Percentiles rank a stretch among this genome's conserved stretches.
phyloP scores from a whole-genome alignment of 2,113 vertebrate species.

The Trogon surrucura region DNA sequence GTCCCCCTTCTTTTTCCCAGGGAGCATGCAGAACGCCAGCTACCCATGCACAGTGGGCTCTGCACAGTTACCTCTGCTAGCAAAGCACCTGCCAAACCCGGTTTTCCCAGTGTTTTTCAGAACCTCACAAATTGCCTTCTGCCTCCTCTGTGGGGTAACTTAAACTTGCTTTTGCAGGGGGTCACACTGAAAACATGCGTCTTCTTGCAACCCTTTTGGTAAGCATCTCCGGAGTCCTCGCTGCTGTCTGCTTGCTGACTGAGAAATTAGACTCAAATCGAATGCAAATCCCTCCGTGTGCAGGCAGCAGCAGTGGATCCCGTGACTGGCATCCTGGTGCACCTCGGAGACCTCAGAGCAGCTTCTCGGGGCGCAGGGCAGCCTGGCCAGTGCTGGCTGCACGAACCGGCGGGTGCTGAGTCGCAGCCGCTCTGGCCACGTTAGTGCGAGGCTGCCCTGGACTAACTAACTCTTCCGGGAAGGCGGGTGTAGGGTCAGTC shows the following conservation, averaged over 20 bases:
- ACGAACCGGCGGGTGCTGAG: not conserved
- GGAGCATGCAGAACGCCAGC: not conserved
- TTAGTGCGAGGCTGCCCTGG: not conserved
- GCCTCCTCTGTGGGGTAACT: not conserved
- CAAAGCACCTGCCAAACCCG: accelerated
- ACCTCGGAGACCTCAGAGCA: not conserved
- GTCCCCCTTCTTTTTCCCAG: not conserved
- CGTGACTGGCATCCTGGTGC: not conserved
- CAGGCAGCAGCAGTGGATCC: not conserved
- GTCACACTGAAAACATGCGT: not conserved
- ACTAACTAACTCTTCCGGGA: not conserved
- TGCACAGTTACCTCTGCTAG: not conserved
- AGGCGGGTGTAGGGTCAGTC: not conserved
- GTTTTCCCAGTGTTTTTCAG: not conserved
- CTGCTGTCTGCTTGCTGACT: not conserved
- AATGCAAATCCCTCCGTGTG: not conserved
- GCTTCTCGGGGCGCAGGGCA: accelerated
- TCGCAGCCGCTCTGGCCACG: not conserved
- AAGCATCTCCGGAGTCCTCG: not conserved
- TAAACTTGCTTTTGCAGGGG: not conserved
- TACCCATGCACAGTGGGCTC: not conserved
- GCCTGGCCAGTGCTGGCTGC: not conserved
- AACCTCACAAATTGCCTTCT: not conserved
- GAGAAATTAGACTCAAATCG: not conserved
- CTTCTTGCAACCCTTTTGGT: not conserved